Conservation (phyloP, 2,113 vertebrate species). For the Dicrurus megarhynchus region DNA sequence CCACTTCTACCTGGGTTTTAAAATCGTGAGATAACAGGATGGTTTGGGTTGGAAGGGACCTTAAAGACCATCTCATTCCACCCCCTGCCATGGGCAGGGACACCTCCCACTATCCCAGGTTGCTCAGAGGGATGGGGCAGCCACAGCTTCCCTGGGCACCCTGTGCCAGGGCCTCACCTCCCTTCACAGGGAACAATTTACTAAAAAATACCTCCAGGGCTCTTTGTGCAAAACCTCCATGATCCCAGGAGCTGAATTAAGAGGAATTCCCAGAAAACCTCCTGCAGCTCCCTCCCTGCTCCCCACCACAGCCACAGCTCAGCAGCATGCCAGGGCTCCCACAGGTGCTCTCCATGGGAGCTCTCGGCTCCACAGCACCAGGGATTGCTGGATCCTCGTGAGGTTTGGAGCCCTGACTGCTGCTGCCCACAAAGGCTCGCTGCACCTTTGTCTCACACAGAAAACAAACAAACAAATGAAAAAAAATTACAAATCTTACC, state of each 20-base stretch:
- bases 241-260: background rate
- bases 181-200: background rate
- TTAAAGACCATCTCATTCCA: background rate
- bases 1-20: background rate
- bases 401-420: background rate
- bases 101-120: fast-evolving
- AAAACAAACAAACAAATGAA: background rate
- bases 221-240: fast-evolving
- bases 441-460: background rate
- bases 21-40: background rate
- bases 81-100: too few relatives aligned
- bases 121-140: background rate
- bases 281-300: background rate
- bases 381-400: background rate
- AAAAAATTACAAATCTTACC: background rate
- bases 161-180: background rate
- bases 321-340: background rate
- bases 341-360: background rate
- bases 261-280: background rate
- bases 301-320: background rate
- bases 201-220: background rate
- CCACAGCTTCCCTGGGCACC: background rate
- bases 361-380: background rate
- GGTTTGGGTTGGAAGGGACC: background rate
- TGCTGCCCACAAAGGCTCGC: background rate